phyloP scores from a whole-genome alignment of 2,888 invertebrate species.

The Microctonus hyperodae region DNA sequence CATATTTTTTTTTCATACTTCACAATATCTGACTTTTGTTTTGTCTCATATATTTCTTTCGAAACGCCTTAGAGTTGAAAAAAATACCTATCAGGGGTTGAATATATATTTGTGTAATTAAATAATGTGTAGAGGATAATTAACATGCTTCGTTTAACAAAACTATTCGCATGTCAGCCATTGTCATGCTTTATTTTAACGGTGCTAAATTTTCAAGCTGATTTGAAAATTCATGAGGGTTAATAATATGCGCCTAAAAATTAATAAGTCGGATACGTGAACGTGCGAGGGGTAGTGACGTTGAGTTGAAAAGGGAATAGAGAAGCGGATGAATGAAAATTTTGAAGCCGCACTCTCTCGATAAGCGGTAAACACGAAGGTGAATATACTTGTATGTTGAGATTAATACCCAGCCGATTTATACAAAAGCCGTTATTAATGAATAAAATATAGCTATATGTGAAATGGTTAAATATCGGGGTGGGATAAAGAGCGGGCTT shows the following conservation, averaged over 20 bases:
- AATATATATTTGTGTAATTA: background rate
- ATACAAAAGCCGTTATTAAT: slow-evolving; percentile 5
- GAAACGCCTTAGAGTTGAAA: background rate
- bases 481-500: slow-evolving; percentile 33
- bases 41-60: background rate
- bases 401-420: background rate
- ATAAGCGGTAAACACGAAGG: background rate
- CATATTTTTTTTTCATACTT: background rate
- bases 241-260: slow-evolving; percentile 8
- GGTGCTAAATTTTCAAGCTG: slow-evolving; percentile 1
- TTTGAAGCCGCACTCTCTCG: background rate
- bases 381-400: slow-evolving; percentile 3
- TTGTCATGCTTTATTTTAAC: slow-evolving; percentile 3
- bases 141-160: background rate
- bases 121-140: background rate
- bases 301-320: background rate
- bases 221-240: slow-evolving; percentile 9
- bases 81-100: background rate
- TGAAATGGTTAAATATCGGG: background rate
- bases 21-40: background rate
- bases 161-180: slow-evolving; percentile 13
- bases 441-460: slow-evolving; percentile 10
- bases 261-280: slow-evolving; percentile 22
- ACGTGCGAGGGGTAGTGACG: background rate
- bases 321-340: slow-evolving; percentile 12